A percentile compares a stretch with the other conserved stretches of the same genome.
Conservation (phyloP, 1,140 invertebrate species). For the Plectus sambesii region DNA sequence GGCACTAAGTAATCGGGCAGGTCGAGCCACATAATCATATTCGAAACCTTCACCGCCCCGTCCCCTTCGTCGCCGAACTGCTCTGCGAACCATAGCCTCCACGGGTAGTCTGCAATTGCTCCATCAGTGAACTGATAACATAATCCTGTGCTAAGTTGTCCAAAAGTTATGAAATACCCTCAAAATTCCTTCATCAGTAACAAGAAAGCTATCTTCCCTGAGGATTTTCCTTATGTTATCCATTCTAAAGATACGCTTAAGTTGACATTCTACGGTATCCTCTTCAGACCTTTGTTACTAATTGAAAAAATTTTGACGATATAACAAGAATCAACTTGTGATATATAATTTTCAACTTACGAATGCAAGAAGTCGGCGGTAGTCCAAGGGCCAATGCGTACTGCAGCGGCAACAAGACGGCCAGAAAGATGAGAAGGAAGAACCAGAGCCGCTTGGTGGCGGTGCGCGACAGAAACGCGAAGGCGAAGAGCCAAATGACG, state of each 20-base stretch:
- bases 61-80: slow-evolving; percentile 51
- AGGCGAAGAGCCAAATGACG: slow-evolving; percentile 66
- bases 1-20: slow-evolving; percentile 66
- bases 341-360: slow-evolving; percentile 43
- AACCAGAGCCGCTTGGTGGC: slow-evolving; percentile 67
- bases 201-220: too few species aligned
- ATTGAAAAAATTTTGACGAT: too few species aligned
- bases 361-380: slow-evolving; percentile 57
- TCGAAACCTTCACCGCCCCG: too few species aligned
- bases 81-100: slow-evolving; percentile 48
- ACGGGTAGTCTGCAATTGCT: slow-evolving; percentile 60
- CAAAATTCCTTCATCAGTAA: too few species aligned
- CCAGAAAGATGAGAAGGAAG: slow-evolving; percentile 67
- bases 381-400: slow-evolving; percentile 76
- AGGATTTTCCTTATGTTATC: too few species aligned
- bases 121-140: too few species aligned
- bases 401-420: slow-evolving; percentile 69
- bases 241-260: too few species aligned
- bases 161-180: too few species aligned
- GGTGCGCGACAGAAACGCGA: slow-evolving; percentile 61
- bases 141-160: too few species aligned
- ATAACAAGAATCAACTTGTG: too few species aligned
- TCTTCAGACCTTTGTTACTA: too few species aligned
- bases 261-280: too few species aligned
- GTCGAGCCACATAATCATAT: slow-evolving; percentile 75